phyloP scores from a whole-genome alignment of 1,140 invertebrate species.

The Drosophila pectinifera region DNA sequence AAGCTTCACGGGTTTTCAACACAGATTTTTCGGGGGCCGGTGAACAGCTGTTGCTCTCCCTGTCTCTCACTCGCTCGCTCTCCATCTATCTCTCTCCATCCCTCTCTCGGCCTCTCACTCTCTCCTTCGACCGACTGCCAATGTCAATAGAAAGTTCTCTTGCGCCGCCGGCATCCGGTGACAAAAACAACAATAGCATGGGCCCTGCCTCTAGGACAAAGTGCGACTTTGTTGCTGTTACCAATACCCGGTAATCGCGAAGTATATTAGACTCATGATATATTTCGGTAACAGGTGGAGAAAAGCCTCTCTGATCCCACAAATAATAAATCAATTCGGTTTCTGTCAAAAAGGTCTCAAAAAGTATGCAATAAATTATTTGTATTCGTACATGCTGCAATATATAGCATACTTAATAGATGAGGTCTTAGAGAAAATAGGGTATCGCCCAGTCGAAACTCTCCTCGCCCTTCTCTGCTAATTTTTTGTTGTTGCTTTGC shows the following conservation, averaged over 20 bases:
- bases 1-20: not conserved
- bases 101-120: not conserved
- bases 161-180: constrained; percentile 22
- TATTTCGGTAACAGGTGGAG: not conserved
- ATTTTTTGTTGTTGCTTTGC: constrained; percentile 2
- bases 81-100: not conserved
- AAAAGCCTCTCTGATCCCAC: not conserved
- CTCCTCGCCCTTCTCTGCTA: not conserved
- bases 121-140: not conserved
- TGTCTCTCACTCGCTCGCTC: not conserved
- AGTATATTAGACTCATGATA: not conserved
- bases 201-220: constrained; percentile 60
- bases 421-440: too few relatives aligned
- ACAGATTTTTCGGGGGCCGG: constrained; percentile 26
- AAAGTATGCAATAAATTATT: too few relatives aligned
- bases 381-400: too few relatives aligned
- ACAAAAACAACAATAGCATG: constrained; percentile 33
- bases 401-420: too few relatives aligned
- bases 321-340: not conserved
- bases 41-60: constrained; percentile 59
- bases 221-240: constrained; percentile 56
- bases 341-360: constrained; percentile 2
- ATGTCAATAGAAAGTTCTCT: constrained; percentile 36
- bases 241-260: constrained; percentile 14
- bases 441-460: not conserved